These are phyloP conservation scores for Ranitomeya variabilis DNA, from an alignment of 2,113 vertebrate species.

Conservation along the genomic window DNA sequence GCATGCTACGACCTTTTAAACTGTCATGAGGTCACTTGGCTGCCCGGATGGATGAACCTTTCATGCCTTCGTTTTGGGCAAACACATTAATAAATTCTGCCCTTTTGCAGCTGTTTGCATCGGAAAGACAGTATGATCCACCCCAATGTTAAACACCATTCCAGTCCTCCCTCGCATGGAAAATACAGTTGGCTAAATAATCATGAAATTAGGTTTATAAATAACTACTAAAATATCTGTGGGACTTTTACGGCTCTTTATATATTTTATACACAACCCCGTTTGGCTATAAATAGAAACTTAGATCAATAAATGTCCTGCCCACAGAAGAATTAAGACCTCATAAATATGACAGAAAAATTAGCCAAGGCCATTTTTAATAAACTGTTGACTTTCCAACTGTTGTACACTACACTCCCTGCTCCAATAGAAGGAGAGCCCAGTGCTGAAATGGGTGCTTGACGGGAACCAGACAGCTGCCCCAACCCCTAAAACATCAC, in stretches of 20 bases:
- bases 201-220: conserved; percentile 50
- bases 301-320: not conserved
- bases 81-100: conserved; percentile 17
- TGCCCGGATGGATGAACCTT: not conserved
- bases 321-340: not conserved
- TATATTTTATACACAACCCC: conserved; percentile 35
- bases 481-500: no score
- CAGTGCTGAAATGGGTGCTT: no score
- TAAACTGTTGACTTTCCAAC: not conserved
- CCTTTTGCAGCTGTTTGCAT: conserved; percentile 34
- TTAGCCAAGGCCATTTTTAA: not conserved
- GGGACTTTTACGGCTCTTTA: conserved; percentile 39
- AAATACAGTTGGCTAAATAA: conserved; percentile 52
- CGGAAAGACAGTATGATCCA: conserved; percentile 34
- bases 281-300: conserved; percentile 10
- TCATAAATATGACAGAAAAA: conserved; percentile 10
- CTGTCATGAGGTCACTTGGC: conserved; percentile 37
- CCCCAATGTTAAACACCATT: conserved; percentile 44
- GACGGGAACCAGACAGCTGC: no score
- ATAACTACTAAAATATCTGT: conserved; percentile 46
- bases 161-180: conserved; percentile 51
- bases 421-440: no score
- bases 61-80: not conserved
- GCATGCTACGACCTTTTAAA: conserved; percentile 10
- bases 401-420: no score